These are phyloP conservation scores for zebrafish (Danio rerio) DNA, from an alignment of 2,113 vertebrate species.

Conservation along the genomic window DNA sequence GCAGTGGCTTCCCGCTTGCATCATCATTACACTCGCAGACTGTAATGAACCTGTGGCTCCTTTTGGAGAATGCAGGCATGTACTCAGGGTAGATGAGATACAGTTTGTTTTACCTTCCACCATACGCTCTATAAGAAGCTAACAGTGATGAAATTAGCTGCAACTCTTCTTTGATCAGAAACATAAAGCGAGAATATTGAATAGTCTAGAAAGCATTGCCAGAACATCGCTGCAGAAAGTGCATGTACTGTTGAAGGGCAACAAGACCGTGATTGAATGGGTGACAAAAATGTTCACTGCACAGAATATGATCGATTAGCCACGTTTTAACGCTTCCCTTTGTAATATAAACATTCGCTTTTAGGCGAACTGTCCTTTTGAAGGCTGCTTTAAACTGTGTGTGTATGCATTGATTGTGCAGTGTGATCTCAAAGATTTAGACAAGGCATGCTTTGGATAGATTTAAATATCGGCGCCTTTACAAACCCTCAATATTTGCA, in stretches of 20 bases:
- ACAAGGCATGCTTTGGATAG: too few relatives aligned
- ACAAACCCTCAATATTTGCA: not conserved
- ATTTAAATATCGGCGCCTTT: too few relatives aligned
- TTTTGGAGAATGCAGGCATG: conserved; percentile 22
- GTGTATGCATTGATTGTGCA: not conserved
- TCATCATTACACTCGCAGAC: conserved; percentile 47
- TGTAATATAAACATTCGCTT: not conserved
- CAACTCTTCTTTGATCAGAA: conserved; percentile 30
- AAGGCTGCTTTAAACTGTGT: not conserved
- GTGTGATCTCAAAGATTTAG: not conserved
- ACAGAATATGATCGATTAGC: not conserved
- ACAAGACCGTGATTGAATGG: not conserved
- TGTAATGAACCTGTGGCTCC: conserved; percentile 37
- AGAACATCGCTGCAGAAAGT: not conserved
- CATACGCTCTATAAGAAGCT: not conserved
- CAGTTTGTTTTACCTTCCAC: conserved; percentile 34
- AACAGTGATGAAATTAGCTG: conserved; percentile 55
- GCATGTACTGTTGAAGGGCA: not conserved
- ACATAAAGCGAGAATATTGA: conserved; percentile 23
- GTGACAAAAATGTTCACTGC: not conserved
- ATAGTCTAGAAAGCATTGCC: conserved; percentile 15
- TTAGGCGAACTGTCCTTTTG: not conserved
- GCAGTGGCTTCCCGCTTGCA: conserved; percentile 58
- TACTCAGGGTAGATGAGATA: not conserved
- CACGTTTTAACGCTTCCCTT: not conserved